A percentile compares a stretch with the other conserved stretches of the same genome.
phyloP scores from a whole-genome alignment of 1,140 invertebrate species.

The Latrodectus geometricus region DNA sequence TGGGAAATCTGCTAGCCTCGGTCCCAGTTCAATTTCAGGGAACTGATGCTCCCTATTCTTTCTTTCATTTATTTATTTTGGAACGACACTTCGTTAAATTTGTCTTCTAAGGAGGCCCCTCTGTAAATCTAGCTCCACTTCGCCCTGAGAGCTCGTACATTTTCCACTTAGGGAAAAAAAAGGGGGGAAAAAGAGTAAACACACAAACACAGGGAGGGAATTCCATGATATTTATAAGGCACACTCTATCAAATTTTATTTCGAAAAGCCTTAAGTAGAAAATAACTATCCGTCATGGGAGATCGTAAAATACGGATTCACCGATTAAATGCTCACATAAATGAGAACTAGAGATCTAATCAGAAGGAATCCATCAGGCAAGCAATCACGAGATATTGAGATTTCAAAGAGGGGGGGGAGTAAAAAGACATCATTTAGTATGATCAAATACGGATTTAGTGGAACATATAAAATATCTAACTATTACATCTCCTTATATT shows the following conservation, averaged over 20 bases:
- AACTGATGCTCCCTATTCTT: constrained; percentile 50
- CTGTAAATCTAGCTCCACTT: constrained; percentile 20
- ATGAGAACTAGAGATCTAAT: neutral
- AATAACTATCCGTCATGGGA: constrained; percentile 11
- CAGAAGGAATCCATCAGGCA: too few relatives aligned
- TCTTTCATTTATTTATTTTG: constrained; percentile 25
- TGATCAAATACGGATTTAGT: too few relatives aligned
- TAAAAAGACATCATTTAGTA: too few relatives aligned
- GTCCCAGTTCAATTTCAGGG: constrained; percentile 54
- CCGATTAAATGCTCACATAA: neutral
- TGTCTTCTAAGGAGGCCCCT: constrained; percentile 24
- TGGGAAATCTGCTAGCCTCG: constrained; percentile 45
- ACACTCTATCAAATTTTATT: constrained; percentile 2
- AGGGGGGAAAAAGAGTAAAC: neutral
- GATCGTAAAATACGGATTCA: neutral
- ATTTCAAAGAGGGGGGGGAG: too few relatives aligned
- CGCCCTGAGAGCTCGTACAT: neutral
- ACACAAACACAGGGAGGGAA: neutral
- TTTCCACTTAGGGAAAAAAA: constrained; percentile 13
- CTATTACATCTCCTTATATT: too few relatives aligned
- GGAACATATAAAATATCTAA: too few relatives aligned
- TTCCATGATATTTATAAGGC: neutral
- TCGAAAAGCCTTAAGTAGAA: neutral
- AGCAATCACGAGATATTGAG: too few relatives aligned
- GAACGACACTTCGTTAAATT: constrained; percentile 52